phyloP scores from a whole-genome alignment of 2,888 invertebrate species.

The Pasiphila rectangulata region DNA sequence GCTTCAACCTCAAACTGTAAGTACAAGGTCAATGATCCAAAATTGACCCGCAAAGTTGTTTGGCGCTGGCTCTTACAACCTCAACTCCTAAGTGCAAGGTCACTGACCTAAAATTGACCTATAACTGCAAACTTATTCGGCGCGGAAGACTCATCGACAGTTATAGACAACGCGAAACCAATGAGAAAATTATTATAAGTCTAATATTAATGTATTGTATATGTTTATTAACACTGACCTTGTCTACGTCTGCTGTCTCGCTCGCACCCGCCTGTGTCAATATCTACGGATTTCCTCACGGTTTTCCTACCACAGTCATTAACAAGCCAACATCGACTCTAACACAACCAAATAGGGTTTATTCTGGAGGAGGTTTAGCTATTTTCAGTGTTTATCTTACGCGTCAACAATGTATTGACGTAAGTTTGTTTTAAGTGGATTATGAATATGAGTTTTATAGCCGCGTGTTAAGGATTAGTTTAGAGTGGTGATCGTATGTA shows the following conservation, averaged over 20 bases:
- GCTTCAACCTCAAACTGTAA: too few species aligned
- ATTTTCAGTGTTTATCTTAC: slow-evolving; percentile 68
- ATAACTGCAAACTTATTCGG: neutral
- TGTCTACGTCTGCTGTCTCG: slow-evolving; percentile 50
- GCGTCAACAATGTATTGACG: slow-evolving; percentile 33
- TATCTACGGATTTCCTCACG: slow-evolving; percentile 58
- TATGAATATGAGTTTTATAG: slow-evolving; percentile 35
- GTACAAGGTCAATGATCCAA: too few species aligned
- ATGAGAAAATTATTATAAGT: slow-evolving; percentile 27
- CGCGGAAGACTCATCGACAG: neutral
- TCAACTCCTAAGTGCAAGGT: neutral
- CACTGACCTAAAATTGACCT: neutral
- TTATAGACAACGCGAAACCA: slow-evolving; percentile 16
- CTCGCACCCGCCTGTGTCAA: slow-evolving; percentile 48
- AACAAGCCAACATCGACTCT: slow-evolving; percentile 42
- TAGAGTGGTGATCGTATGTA: slow-evolving; percentile 30
- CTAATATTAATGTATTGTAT: slow-evolving; percentile 36
- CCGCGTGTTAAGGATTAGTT: slow-evolving; percentile 24
- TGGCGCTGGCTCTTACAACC: neutral
- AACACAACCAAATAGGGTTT: slow-evolving; percentile 36
- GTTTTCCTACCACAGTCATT: slow-evolving; percentile 57
- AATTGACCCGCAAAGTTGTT: neutral
- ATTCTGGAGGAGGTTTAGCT: slow-evolving; percentile 38
- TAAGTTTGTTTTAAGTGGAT: slow-evolving; percentile 29
- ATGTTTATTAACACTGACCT: slow-evolving; percentile 68